Evolutionary conservation across 2,113 vertebrate genomes (phyloP), one percentile per base, ranked within the genome.

Genomic region (Fregetta grallaria): DNA sequence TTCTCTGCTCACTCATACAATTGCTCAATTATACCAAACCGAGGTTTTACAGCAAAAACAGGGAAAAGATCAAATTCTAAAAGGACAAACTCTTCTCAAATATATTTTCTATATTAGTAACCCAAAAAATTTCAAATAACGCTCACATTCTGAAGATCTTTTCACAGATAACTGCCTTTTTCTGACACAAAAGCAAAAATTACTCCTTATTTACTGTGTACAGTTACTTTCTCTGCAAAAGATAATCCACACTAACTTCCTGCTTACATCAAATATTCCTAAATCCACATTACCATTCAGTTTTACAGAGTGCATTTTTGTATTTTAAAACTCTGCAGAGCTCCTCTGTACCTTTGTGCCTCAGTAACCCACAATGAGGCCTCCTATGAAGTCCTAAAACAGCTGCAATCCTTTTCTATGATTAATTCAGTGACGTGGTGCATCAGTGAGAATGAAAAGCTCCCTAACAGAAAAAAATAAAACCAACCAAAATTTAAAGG

Each of bases 371-470:
- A 58, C 12, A 65, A 5, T 62, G 62, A 10, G 29, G 10, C 16
- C 21, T 95, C n/a, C 59, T 73, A 16, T 30, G 17, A 82, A 84
- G 25, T 44, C 94, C 73, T 77, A 59, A 87, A 80, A 29, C 76
- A 76, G 68, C 38, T 92, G 83, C 77, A 91, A 73, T 50, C 44
- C 53, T 90, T 58, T 63, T 55, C 92, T 86, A 90, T 90, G 84
- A 96, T 45, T 90, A 45, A 38, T 84, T 92, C 77, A 90, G 93
- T 94, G 95, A 97, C 18, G 12, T 95, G 85, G 84, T 97, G 62
- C 50, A 96, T 71, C 77, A 92, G 92, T 95, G 94, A 89, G 91
- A 95, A 98, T 97, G 94, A 91, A 85, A 92, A 92, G 91, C 86
- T 76, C 85, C 65, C 90, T 82, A 88, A 81, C 44, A 83, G 76